phyloP scores from a whole-genome alignment of 2,797 vertebrate genomes.

The Micrastur ruficollis region DNA sequence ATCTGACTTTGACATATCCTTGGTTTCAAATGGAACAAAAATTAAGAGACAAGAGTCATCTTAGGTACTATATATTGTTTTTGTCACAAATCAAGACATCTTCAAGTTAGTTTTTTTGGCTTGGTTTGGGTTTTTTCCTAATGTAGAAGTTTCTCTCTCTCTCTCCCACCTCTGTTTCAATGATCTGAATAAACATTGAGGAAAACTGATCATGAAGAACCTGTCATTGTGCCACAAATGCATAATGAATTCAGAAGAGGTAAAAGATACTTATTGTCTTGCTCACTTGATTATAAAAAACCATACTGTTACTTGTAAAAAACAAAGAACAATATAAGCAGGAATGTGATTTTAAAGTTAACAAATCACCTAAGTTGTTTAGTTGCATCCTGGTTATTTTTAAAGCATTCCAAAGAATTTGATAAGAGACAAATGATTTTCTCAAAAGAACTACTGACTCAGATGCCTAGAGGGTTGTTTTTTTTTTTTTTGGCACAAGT shows the following conservation, averaged over 20 bases:
- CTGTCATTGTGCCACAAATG: neutral
- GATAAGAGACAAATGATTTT: neutral
- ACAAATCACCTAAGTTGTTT: neutral
- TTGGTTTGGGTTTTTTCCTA: neutral
- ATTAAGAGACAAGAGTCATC: neutral
- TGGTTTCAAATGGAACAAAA: neutral
- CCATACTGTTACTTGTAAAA: neutral
- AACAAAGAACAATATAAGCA: neutral
- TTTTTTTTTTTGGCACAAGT: neutral
- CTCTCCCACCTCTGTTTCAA: neutral
- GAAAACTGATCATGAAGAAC: neutral
- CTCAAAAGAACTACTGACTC: neutral
- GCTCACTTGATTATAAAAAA: neutral
- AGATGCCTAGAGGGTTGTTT: neutral
- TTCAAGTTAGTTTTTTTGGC: neutral
- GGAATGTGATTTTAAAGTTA: neutral
- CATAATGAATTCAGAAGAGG: neutral
- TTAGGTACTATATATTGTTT: neutral
- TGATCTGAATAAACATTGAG: neutral
- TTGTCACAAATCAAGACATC: neutral
- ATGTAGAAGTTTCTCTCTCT: neutral
- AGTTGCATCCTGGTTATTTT: neutral
- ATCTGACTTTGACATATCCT: neutral
- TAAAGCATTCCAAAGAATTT: neutral
- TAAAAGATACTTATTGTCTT: neutral